Evolutionary conservation across 2,113 vertebrate genomes (phyloP).

Genomic region (Odontesthes bonariensis): DNA sequence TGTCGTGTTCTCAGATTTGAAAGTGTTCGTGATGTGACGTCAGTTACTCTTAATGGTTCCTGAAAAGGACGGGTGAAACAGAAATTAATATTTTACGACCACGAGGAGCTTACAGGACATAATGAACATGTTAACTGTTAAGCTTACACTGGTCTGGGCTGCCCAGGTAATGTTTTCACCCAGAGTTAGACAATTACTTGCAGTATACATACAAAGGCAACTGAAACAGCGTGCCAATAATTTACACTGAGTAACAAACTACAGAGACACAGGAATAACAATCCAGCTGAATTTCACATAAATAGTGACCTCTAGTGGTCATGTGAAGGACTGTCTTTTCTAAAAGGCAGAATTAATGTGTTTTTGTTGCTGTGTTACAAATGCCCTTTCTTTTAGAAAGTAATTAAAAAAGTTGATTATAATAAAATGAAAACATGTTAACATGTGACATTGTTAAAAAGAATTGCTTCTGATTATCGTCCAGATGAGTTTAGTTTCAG

Average conservation of each 20-base stretch:
- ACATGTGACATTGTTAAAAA: too few relatives aligned
- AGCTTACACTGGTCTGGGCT: neutral
- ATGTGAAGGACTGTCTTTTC: neutral
- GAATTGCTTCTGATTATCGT: too few relatives aligned
- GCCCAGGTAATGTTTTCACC: neutral
- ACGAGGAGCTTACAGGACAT: neutral
- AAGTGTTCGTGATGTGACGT: neutral
- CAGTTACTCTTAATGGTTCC: neutral
- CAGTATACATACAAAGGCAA: neutral
- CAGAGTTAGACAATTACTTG: neutral
- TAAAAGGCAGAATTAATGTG: neutral
- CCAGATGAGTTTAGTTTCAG: too few relatives aligned
- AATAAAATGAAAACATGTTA: too few relatives aligned
- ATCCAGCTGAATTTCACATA: neutral
- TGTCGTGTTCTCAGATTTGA: neutral
- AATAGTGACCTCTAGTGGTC: slow-evolving; percentile 5
- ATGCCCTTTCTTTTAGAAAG: too few relatives aligned
- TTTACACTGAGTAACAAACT: neutral
- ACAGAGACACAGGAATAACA: too few relatives aligned
- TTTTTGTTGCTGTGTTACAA: too few relatives aligned
- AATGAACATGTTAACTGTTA: neutral
- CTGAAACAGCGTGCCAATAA: neutral
- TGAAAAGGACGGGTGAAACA: neutral
- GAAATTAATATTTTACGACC: neutral
- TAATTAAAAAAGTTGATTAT: too few relatives aligned